Percentiles rank a stretch among this genome's conserved stretches.
Evolutionary conservation across 92 coral and sea anemone genomes (phyloP).

Genomic region (Pocillopora meandrina): DNA sequence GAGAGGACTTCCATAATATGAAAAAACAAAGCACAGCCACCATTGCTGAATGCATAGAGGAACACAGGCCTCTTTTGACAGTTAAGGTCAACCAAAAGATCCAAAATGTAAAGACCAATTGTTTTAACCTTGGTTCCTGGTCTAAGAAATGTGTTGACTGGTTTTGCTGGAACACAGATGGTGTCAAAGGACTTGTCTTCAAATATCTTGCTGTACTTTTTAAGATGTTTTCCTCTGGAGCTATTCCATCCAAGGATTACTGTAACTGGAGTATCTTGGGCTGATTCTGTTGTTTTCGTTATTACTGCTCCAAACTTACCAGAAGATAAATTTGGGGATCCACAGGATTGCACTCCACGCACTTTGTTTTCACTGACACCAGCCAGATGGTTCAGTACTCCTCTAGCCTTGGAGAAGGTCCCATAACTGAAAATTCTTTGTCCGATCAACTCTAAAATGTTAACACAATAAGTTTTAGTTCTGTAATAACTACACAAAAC

Average conservation of each 20-base stretch:
- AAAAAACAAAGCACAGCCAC: conserved; percentile 77
- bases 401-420: not conserved
- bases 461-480: not conserved
- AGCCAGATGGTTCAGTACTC: not conserved
- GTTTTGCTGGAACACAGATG: conserved; percentile 68
- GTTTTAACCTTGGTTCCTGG: conserved; percentile 64
- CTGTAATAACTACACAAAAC: too few relatives aligned
- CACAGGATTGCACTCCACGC: not conserved
- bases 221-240: conserved; percentile 61
- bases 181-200: conserved; percentile 61
- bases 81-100: conserved; percentile 41
- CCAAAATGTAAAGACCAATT: conserved; percentile 62
- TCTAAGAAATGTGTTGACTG: conserved; percentile 70
- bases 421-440: not conserved
- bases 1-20: conserved; percentile 73
- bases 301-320: conserved; percentile 62
- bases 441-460: not conserved
- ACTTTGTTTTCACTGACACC: not conserved
- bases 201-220: conserved; percentile 68
- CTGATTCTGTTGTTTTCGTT: conserved; percentile 30
- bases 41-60: conserved; percentile 78
- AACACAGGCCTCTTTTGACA: conserved; percentile 62
- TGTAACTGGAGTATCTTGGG: conserved; percentile 51
- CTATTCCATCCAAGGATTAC: conserved; percentile 83
- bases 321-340: not conserved